Percentiles rank a stretch among this genome's conserved stretches.
Evolutionary conservation across 2,888 invertebrate species (phyloP).

Genomic region (Drosophila koepferae): DNA sequence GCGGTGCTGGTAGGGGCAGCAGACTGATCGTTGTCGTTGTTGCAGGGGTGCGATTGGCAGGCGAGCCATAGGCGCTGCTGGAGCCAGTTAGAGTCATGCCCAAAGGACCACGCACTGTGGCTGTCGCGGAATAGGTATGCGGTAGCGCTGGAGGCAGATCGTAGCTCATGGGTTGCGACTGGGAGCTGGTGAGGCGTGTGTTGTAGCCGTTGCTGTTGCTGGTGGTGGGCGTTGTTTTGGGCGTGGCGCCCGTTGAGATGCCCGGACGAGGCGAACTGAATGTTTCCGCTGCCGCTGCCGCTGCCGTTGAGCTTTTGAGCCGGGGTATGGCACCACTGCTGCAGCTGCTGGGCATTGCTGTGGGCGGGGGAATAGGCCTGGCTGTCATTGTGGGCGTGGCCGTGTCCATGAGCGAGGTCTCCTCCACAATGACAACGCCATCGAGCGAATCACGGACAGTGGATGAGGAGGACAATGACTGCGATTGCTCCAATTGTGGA

Average conservation of each 20-base stretch:
- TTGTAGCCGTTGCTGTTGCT: constrained; percentile 51
- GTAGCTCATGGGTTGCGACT: constrained; percentile 64
- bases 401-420: constrained; percentile 83
- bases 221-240: constrained; percentile 61
- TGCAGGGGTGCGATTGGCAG: constrained; percentile 41
- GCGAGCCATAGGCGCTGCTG: constrained; percentile 68
- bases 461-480: constrained; percentile 74
- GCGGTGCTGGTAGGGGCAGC: constrained; percentile 75
- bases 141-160: constrained; percentile 82
- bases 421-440: constrained; percentile 74
- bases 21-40: constrained; percentile 72
- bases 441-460: constrained; percentile 73
- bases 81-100: constrained; percentile 78
- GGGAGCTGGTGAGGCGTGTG: constrained; percentile 67
- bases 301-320: constrained; percentile 45
- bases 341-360: constrained; percentile 50
- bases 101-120: constrained; percentile 78
- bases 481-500: constrained; percentile 59
- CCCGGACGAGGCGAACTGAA: constrained; percentile 56
- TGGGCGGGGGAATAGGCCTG: constrained; percentile 9
- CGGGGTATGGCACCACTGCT: constrained; percentile 58
- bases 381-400: constrained; percentile 32
- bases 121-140: constrained; percentile 78
- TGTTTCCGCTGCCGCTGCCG: constrained; percentile 28
- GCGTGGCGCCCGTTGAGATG: constrained; percentile 68